Evolutionary conservation across 2,888 invertebrate genomes (phyloP).

Genomic region (Drosophila mercatorum): DNA sequence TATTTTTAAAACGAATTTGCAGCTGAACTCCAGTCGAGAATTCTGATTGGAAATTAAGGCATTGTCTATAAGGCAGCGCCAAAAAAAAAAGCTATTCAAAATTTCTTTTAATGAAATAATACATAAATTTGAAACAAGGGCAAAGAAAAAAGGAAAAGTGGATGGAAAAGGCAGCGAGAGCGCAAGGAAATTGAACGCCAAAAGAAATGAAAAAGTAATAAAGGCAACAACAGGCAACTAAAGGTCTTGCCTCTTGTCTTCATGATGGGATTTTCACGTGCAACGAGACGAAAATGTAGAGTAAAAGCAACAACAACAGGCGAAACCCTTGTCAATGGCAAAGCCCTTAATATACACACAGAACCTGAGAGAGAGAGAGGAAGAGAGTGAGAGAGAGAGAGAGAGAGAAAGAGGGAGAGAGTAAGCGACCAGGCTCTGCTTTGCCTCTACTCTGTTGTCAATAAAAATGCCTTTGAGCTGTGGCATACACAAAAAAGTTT

Average conservation of each 20-base stretch:
- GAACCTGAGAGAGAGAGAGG: slow-evolving; percentile 8
- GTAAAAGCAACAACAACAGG: slow-evolving; percentile 13
- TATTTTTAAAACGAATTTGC: slow-evolving; percentile 54
- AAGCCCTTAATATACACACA: slow-evolving; percentile 27
- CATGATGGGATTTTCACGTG: slow-evolving; percentile 74
- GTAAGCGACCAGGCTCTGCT: background rate
- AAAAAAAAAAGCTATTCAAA: slow-evolving; percentile 18
- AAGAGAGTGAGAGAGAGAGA: background rate
- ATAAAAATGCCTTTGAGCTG: slow-evolving; percentile 64
- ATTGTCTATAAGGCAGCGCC: background rate
- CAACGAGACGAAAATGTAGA: slow-evolving; percentile 23
- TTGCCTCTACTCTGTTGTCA: slow-evolving; percentile 46
- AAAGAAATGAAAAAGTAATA: slow-evolving; percentile 61
- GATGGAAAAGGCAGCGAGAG: slow-evolving; percentile 10
- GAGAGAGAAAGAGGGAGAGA: background rate
- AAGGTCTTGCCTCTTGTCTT: slow-evolving; percentile 45
- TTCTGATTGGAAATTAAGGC: slow-evolving; percentile 8
- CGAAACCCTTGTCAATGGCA: slow-evolving; percentile 69
- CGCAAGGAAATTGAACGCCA: slow-evolving; percentile 31
- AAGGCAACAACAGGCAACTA: slow-evolving; percentile 37
- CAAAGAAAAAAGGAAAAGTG: background rate
- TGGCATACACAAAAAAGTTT: slow-evolving; percentile 18
- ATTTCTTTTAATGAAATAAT: slow-evolving; percentile 32
- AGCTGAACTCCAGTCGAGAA: slow-evolving; percentile 29
- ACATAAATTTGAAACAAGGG: slow-evolving; percentile 35